These are phyloP conservation scores for Turritopsis rubra DNA, from an alignment of 30 jellyfish, hydroid and myxozoan species.

Conservation along the genomic window DNA sequence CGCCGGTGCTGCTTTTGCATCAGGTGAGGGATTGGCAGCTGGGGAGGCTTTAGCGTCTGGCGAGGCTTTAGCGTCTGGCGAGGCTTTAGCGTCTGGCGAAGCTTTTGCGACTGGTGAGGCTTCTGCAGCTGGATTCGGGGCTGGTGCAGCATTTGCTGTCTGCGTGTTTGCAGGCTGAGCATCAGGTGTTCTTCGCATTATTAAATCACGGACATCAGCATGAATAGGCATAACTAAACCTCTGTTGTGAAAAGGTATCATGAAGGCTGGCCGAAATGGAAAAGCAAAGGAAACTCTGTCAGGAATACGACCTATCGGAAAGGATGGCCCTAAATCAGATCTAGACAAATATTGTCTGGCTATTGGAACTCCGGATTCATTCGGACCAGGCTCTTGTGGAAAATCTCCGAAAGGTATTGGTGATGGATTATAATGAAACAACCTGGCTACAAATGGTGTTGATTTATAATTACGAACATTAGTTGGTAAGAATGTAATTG, in stretches of 20 bases:
- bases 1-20: conserved; percentile 2
- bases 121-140: conserved; percentile 4
- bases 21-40: conserved; percentile 13
- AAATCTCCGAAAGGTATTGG: conserved; percentile 26
- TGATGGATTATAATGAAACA: conserved; percentile 29
- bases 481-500: conserved; percentile 27
- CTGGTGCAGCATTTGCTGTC: not conserved
- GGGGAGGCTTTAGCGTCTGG: not conserved
- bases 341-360: not conserved
- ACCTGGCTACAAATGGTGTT: conserved; percentile 34
- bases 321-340: not conserved
- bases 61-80: conserved; percentile 18
- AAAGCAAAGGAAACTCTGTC: not conserved
- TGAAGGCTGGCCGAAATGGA: conserved; percentile 19
- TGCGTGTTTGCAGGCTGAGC: conserved; percentile 6
- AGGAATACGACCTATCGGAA: conserved; percentile 14
- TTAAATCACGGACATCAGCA: conserved; percentile 10
- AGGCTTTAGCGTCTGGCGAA: not conserved
- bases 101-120: conserved; percentile 20
- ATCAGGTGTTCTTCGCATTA: not conserved
- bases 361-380: conserved; percentile 3
- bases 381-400: conserved; percentile 13
- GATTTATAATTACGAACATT: conserved; percentile 34
- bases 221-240: conserved; percentile 12
- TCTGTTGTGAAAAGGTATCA: conserved; percentile 14